Percentiles rank a stretch among this genome's conserved stretches.
phyloP scores from a whole-genome alignment of 2,797 vertebrate species.

The Galagoides demidoff region DNA sequence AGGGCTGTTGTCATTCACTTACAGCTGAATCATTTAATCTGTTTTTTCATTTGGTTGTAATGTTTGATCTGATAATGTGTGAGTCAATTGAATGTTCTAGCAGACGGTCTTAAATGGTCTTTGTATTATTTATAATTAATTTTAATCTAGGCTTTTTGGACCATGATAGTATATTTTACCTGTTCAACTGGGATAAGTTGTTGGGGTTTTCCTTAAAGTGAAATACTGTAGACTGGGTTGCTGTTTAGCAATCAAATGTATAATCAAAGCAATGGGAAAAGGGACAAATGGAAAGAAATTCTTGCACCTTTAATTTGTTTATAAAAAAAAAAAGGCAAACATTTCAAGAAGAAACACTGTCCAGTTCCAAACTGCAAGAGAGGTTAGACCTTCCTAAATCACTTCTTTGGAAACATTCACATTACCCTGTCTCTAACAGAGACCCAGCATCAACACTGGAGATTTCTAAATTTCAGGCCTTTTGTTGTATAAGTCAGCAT shows the following conservation, averaged over 20 bases:
- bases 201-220: neutral
- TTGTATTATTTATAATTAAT: neutral
- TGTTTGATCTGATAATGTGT: neutral
- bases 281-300: neutral
- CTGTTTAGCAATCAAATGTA: conserved; percentile 36
- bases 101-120: neutral
- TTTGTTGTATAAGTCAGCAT: neutral
- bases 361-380: conserved; percentile 75
- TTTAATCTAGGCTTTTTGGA: conserved; percentile 8
- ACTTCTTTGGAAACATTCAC: conserved; percentile 39
- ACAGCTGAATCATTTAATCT: neutral
- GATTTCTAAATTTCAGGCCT: neutral
- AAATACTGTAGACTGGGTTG: conserved; percentile 11
- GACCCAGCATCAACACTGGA: no score
- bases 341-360: conserved; percentile 81
- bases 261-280: neutral
- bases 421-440: neutral
- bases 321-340: conserved; percentile 86
- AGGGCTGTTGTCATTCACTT: neutral
- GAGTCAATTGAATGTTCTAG: neutral
- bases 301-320: conserved; percentile 87
- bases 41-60: neutral
- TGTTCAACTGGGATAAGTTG: neutral
- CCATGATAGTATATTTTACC: neutral
- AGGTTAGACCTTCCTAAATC: conserved; percentile 74